Conservation (phyloP, 1,140 invertebrate genomes). For the Hylaeus anthracinus region DNA sequence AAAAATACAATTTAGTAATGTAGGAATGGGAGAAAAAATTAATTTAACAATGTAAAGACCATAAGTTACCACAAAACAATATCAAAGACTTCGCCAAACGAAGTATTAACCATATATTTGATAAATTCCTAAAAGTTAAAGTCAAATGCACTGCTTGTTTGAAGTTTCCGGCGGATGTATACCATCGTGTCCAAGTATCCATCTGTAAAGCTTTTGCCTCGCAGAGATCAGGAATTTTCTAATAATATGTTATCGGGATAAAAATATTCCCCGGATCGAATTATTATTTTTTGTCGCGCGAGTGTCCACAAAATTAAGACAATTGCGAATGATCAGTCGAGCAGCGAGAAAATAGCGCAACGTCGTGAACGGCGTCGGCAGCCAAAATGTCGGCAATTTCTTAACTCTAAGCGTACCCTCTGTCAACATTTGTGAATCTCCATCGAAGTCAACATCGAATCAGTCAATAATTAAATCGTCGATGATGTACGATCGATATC, state of each 20-base stretch:
- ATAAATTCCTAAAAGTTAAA: background rate
- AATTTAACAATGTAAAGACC: background rate
- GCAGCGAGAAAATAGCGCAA: slow-evolving; percentile 45
- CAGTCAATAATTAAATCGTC: slow-evolving; percentile 36
- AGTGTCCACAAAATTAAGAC: background rate
- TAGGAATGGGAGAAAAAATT: background rate
- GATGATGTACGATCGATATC: slow-evolving; percentile 44
- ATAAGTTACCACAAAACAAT: background rate
- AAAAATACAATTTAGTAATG: background rate
- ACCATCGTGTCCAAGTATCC: slow-evolving; percentile 3
- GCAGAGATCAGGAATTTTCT: background rate
- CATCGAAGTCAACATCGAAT: slow-evolving; percentile 46
- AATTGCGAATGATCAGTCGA: background rate
- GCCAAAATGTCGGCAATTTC: slow-evolving; percentile 75
- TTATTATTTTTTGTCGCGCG: background rate
- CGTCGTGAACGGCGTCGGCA: slow-evolving; percentile 70
- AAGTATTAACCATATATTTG: background rate
- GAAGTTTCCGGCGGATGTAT: slow-evolving; percentile 23
- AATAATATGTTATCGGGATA: background rate
- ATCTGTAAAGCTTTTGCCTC: background rate
- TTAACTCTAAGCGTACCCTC: slow-evolving; percentile 71
- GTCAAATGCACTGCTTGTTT: slow-evolving; percentile 23
- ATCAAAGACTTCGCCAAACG: background rate
- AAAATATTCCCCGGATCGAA: background rate
- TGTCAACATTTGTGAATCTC: slow-evolving; percentile 65